Evolutionary conservation across 2,888 invertebrate species (phyloP).

Genomic region (Mythimna ferrago): DNA sequence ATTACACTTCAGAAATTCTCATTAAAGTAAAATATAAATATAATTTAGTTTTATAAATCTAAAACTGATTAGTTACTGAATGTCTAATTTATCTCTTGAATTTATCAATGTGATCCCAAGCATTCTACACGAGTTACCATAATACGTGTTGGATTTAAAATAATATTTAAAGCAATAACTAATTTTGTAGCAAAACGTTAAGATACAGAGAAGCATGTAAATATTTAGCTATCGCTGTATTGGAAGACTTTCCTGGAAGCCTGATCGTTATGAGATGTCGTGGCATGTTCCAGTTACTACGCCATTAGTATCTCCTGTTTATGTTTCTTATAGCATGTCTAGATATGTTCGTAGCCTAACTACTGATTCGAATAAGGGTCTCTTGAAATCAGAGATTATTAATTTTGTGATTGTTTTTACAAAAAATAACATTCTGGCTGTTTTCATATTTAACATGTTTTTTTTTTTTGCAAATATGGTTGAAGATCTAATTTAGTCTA

Average conservation of each 20-base stretch:
- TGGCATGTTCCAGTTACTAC: slow-evolving; percentile 59
- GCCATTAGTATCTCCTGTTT: slow-evolving; percentile 60
- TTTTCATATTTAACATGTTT: neutral
- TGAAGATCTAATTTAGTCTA: neutral
- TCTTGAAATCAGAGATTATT: slow-evolving; percentile 1
- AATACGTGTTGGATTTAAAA: slow-evolving; percentile 32
- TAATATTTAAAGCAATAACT: slow-evolving; percentile 58
- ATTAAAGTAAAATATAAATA: neutral
- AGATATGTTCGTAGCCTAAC: slow-evolving; percentile 29
- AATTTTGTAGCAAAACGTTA: slow-evolving; percentile 51
- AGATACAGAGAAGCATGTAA: slow-evolving; percentile 30
- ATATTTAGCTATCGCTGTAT: slow-evolving; percentile 60
- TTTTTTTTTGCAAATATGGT: neutral
- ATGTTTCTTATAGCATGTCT: slow-evolving; percentile 35
- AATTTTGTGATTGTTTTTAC: slow-evolving; percentile 2
- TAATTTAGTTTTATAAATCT: slow-evolving; percentile 14
- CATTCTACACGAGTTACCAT: slow-evolving; percentile 17
- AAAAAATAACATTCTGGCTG: too few species aligned
- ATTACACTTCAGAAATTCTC: neutral
- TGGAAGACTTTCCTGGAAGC: slow-evolving; percentile 57
- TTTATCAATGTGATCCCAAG: slow-evolving; percentile 26
- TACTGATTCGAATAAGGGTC: neutral
- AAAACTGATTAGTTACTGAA: slow-evolving; percentile 10
- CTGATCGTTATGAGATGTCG: slow-evolving; percentile 59
- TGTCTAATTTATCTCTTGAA: slow-evolving; percentile 23